Evolutionary conservation across 2,797 vertebrate species (phyloP), one percentile per base, ranked within the genome.

Genomic region (Coregonus sp.): DNA sequence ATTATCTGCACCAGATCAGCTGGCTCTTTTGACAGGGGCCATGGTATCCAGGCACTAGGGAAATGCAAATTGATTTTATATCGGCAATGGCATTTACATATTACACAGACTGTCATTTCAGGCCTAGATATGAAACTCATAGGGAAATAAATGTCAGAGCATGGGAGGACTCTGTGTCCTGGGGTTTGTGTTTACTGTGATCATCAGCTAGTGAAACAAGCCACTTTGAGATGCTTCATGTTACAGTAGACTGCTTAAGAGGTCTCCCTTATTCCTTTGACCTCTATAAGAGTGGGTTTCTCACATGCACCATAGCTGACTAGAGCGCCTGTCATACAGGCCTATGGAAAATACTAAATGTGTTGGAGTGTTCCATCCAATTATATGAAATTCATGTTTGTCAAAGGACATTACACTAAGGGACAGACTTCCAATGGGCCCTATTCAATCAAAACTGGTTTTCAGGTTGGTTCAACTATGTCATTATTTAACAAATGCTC

Each of bases 31-130:
- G 94, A 94, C 94, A 94, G 92, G 88, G 91, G 91, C 88, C 85
- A 81, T 93, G 91, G 93, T 94, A 93, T 90, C 91, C 89, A 75
- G 88, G 85, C 94, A 89, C 90, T 72, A 66, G 86, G 93, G 92
- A 94, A 94, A 95, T 95, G 94, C 94, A 94, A 94, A 95, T 95
- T 94, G 94, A 95, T 94, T 94, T 93, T 86, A 92, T 92, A 95
- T 94, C 92, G 92, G 90, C 93, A 86, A 84, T 95, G 80, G 84
- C 86, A 90, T 94, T 94, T 84, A 86, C 40, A 87, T 87, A 88
- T 93, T 92, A 92, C 91, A 88, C 83, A 83, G 89, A 89, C 92
- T 94, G 93, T 93, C 93, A 92, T 93, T 93, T 94, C 86, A 89
- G 88, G 18, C 86, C 86, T 78, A 89, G 91, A 93, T 93, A 94